phyloP scores from a whole-genome alignment of 1,140 invertebrate genomes.

The Ruditapes philippinarum region DNA sequence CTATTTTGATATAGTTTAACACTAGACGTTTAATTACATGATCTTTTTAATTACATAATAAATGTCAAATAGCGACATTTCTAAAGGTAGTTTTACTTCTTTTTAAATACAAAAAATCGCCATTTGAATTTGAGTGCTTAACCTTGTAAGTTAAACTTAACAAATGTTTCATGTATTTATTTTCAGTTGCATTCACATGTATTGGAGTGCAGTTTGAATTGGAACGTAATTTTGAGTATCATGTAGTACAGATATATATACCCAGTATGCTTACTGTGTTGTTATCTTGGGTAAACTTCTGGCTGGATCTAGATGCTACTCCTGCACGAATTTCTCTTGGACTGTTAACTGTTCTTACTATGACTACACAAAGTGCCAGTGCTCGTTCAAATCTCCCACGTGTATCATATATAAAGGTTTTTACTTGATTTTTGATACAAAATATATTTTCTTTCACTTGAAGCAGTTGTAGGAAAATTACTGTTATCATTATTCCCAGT shows the following conservation, averaged over 20 bases:
- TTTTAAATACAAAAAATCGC: too few relatives aligned
- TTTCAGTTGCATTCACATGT: constrained; percentile 12
- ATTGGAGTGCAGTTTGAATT: not conserved
- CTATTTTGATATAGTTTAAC: too few relatives aligned
- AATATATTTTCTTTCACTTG: too few relatives aligned
- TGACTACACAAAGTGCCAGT: constrained; percentile 71
- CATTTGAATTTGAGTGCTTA: too few relatives aligned
- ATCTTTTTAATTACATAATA: too few relatives aligned
- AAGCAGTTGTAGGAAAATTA: too few relatives aligned
- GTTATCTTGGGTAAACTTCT: constrained; percentile 96
- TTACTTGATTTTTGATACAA: constrained; percentile 86
- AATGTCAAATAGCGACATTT: too few relatives aligned
- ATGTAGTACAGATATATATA: constrained; percentile 10
- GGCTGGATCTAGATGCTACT: constrained; percentile 90
- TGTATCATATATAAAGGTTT: constrained; percentile 84
- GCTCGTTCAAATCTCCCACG: constrained; percentile 65
- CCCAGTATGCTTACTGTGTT: constrained; percentile 10
- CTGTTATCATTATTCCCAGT: too few relatives aligned
- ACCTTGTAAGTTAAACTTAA: too few relatives aligned
- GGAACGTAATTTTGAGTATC: not conserved
- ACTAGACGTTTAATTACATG: too few relatives aligned
- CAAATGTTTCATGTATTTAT: too few relatives aligned
- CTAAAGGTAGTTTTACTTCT: too few relatives aligned
- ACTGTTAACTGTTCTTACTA: constrained; percentile 77
- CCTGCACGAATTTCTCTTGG: constrained; percentile 89